These are phyloP conservation scores for Otocyon megalotis DNA, from an alignment of 2,113 vertebrate species.

Conservation along the genomic window DNA sequence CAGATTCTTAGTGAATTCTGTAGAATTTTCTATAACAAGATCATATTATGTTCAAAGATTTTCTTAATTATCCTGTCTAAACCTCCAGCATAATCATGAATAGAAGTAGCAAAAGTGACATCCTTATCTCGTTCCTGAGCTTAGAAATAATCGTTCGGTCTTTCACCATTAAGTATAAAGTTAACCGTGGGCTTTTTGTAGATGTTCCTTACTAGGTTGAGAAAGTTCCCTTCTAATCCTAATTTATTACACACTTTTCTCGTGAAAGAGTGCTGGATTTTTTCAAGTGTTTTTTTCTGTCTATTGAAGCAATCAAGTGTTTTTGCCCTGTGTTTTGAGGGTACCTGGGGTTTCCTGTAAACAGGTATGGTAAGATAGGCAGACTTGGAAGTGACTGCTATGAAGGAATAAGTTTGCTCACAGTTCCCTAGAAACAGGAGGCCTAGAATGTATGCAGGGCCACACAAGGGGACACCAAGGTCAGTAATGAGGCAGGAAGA, in stretches of 20 bases:
- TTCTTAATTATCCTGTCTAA: background rate
- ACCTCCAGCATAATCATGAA: background rate
- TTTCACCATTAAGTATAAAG: background rate
- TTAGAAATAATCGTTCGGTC: background rate
- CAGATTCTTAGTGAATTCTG: background rate
- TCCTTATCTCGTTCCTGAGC: background rate
- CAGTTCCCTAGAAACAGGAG: background rate
- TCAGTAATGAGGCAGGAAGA: background rate
- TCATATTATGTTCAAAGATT: background rate
- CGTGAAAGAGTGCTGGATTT: background rate
- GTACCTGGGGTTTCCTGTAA: background rate
- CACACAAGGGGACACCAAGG: rapidly evolving
- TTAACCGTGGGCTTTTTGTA: background rate
- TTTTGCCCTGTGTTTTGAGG: background rate
- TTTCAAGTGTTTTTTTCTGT: background rate
- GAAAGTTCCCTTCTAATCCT: background rate
- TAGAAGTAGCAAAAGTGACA: background rate
- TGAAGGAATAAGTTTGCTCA: background rate
- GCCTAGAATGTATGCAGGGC: rapidly evolving
- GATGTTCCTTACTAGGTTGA: background rate
- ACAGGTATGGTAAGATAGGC: background rate
- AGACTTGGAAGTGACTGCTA: background rate
- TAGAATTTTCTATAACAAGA: background rate
- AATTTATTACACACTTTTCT: background rate
- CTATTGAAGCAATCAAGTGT: background rate